These are phyloP conservation scores for Prochilodus magdalenae DNA, from an alignment of 2,113 vertebrate genomes.

Conservation along the genomic window DNA sequence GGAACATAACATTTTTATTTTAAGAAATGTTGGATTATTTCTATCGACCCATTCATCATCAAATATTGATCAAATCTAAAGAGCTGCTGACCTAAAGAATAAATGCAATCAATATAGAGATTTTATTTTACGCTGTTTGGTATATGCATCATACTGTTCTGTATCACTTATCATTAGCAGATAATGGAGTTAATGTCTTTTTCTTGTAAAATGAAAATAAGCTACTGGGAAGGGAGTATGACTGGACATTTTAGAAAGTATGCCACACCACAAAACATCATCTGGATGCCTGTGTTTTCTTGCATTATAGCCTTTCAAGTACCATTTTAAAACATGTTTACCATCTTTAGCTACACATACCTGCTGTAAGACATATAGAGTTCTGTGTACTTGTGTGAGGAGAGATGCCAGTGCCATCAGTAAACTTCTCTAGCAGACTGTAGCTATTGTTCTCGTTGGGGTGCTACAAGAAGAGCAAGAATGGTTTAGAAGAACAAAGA, in stretches of 20 bases:
- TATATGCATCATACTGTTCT: too few species aligned
- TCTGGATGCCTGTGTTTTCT: not conserved
- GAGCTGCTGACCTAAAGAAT: too few species aligned
- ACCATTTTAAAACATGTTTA: not conserved
- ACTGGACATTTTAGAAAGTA: not conserved
- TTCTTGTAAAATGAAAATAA: not conserved
- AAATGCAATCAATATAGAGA: too few species aligned
- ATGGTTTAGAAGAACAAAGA: not conserved
- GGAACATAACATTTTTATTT: too few species aligned
- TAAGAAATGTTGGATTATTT: too few species aligned
- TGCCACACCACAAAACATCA: too few species aligned
- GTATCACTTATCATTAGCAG: too few species aligned
- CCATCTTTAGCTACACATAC: constrained; percentile 58
- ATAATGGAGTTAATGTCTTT: too few species aligned
- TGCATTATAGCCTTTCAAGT: not conserved
- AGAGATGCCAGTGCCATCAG: constrained; percentile 70
- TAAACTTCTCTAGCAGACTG: constrained; percentile 36
- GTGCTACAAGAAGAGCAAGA: constrained; percentile 46
- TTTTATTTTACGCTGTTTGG: too few species aligned
- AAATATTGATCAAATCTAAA: too few species aligned
- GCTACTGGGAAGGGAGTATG: not conserved
- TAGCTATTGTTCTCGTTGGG: constrained; percentile 55
- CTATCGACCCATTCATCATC: too few species aligned
- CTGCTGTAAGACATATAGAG: constrained; percentile 69
- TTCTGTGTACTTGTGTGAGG: constrained; percentile 70